Evolutionary conservation across 2,113 vertebrate genomes (phyloP), one percentile per base, ranked within the genome.

Genomic region (Perognathus longimembris): DNA sequence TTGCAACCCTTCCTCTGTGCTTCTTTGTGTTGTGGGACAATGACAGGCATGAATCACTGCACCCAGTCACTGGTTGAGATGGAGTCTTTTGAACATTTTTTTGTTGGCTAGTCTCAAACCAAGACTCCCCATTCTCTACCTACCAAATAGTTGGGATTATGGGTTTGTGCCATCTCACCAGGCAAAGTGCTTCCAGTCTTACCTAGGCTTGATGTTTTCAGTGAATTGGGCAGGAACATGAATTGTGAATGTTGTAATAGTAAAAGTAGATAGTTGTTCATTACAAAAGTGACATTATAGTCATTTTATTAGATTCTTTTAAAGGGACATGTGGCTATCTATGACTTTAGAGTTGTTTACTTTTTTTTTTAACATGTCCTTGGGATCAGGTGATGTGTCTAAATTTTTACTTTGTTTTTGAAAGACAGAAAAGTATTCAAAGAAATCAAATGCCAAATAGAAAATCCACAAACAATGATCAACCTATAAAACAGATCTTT

Each of bases 291-390:
- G 34, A 61, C 6, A 17, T 70, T 15, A 3, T 21, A 79, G 22
- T 61, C n/a, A 32, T 34, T 94, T 79, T 32, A 36, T 38, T 90
- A 85, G 42, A 67, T 22, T 93, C 18, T 70, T 75, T 85, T 34
- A 42, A 79, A 90, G 15, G 36, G 71, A 20, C 11, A 40, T 6
- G 3, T 40, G 11, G 32, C 57, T 75, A 7, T 21, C 26, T 3
- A 26, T 57, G 76, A 64, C 81, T 73, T 85, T 38, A 42, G 20
- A 85, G 63, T 45, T 42, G 12, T 45, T 8, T 45, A 45, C n/a
- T n/a, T n/a, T 64, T 78, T 64, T 28, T 64, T 78, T 70, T 28
- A 89, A 83, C 66, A 71, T 59, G 7, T 54, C 34, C 11, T 67
- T 54, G 50, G 50, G 9, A 54, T 18, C 50, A 54, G 17, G 50